phyloP scores from a whole-genome alignment of 2,113 vertebrate genomes.

The Chaetodon trifascialis region DNA sequence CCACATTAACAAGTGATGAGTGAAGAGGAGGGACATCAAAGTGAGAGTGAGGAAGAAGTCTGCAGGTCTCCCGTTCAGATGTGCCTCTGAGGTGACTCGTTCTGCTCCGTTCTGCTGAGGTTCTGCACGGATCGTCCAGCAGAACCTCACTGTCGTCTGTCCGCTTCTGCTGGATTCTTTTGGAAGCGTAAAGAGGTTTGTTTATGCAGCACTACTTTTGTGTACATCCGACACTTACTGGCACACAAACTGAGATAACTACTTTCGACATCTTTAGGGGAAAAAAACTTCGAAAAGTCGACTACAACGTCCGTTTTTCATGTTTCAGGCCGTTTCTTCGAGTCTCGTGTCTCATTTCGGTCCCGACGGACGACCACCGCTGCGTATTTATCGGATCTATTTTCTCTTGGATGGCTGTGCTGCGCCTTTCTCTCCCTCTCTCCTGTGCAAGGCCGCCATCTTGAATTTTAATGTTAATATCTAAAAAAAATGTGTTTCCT shows the following conservation, averaged over 20 bases:
- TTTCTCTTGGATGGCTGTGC: conserved; percentile 80
- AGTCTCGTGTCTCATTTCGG: neutral
- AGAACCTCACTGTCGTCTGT: conserved; percentile 35
- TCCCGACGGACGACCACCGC: neutral
- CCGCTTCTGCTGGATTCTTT: conserved; percentile 48
- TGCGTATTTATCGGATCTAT: conserved; percentile 75
- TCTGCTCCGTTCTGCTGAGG: neutral
- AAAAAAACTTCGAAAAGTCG: neutral
- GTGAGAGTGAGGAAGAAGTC: neutral
- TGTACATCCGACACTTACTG: conserved; percentile 75
- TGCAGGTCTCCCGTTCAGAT: neutral
- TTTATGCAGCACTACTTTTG: conserved; percentile 83
- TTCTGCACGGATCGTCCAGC: neutral
- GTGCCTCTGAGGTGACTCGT: neutral
- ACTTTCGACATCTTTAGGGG: neutral
- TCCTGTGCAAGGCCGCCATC: conserved; percentile 83
- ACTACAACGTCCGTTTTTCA: rapidly evolving
- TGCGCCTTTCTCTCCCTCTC: conserved; percentile 77
- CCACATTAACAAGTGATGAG: neutral
- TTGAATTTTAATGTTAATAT: conserved; percentile 90
- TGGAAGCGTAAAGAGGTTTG: conserved; percentile 75
- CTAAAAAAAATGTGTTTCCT: conserved; percentile 81
- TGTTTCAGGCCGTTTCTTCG: neutral
- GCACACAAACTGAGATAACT: conserved; percentile 15
- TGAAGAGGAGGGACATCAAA: neutral